Evolutionary conservation across 2,888 invertebrate genomes (phyloP), one percentile per base, ranked within the genome.

Genomic region (Troilus luridus): DNA sequence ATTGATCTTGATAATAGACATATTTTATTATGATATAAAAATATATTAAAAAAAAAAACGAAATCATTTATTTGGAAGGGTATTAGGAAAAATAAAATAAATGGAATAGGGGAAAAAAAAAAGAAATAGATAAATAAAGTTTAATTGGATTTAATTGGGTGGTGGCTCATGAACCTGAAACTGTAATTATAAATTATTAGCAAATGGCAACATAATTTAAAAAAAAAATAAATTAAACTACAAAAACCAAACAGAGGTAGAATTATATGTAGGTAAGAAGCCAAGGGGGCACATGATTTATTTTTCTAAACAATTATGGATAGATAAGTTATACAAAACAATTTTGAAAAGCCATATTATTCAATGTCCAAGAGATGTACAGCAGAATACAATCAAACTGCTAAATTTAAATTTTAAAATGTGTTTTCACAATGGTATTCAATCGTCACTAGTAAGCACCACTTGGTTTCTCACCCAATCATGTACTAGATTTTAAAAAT

Each of bases 151-250:
- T 72, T 27, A 17, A 72, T 11, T 72, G 72, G 72, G 27, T 27
- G 41, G 72, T 77, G 24, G 72, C 72, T 77, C 72, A 77, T 27
- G 72, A 41, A 77, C 72, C 72, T 77, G 72, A 77, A 77, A 77
- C 72, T 77, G 41, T 19, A 41, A 77, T 41, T 8, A 41, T 77
- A 41, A 77, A 17, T 27, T 8, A 77, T 77, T 77, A 77, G 17
- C 6, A 41, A 7, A 41, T 41, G 27, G 17, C 17, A 77, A 41
- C 2, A 27, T 77, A 17, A 41, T 8, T 72, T 14, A 41, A 41
- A 41, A 41, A 41, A 41, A 41, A 41, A 41, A 41, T 41, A 3
- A n/a, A 24, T 27, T 27, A 17, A 77, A 19, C 19, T 77, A 77
- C 27, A 41, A 77, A 77, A 77, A 14, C 59, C 17, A 27, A 17